A percentile compares a stretch with the other conserved stretches of the same genome.
phyloP scores from a whole-genome alignment of 2,113 vertebrate genomes.

The Amphiprion ocellaris region DNA sequence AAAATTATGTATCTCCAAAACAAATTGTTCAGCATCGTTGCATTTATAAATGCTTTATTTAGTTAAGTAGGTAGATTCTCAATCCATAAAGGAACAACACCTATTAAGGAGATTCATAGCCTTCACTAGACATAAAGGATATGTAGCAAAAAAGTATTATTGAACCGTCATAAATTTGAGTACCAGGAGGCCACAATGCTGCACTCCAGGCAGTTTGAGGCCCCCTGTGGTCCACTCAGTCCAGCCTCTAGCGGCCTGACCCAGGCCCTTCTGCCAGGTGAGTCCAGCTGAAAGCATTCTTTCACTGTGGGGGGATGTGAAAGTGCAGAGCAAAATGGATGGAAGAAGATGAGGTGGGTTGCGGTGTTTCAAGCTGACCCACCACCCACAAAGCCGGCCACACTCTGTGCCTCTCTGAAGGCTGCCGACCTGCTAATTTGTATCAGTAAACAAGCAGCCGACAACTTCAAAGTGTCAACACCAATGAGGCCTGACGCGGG shows the following conservation, averaged over 20 bases:
- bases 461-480: slow-evolving; percentile 78
- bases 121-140: neutral
- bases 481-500: slow-evolving; percentile 75
- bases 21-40: too few species aligned
- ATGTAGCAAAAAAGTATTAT: neutral
- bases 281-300: slow-evolving; percentile 76
- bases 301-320: slow-evolving; percentile 5
- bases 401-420: slow-evolving; percentile 77
- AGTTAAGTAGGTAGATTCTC: too few species aligned
- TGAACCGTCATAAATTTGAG: neutral
- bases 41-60: too few species aligned
- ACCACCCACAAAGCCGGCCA: slow-evolving; percentile 73
- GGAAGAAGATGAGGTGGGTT: slow-evolving; percentile 40
- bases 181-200: neutral
- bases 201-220: neutral
- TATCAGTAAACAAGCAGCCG: slow-evolving; percentile 83
- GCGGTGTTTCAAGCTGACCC: slow-evolving; percentile 27
- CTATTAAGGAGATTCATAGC: too few species aligned
- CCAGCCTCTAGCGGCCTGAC: slow-evolving; percentile 28
- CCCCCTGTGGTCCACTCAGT: neutral
- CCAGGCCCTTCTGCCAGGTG: slow-evolving; percentile 35
- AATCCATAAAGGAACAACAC: too few species aligned
- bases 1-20: too few species aligned
- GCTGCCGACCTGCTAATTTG: slow-evolving; percentile 80
- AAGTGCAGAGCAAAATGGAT: slow-evolving; percentile 7